A percentile compares a stretch with the other conserved stretches of the same genome.
Conservation (phyloP, 2,888 invertebrate genomes). For the Apotomis betuletana region DNA sequence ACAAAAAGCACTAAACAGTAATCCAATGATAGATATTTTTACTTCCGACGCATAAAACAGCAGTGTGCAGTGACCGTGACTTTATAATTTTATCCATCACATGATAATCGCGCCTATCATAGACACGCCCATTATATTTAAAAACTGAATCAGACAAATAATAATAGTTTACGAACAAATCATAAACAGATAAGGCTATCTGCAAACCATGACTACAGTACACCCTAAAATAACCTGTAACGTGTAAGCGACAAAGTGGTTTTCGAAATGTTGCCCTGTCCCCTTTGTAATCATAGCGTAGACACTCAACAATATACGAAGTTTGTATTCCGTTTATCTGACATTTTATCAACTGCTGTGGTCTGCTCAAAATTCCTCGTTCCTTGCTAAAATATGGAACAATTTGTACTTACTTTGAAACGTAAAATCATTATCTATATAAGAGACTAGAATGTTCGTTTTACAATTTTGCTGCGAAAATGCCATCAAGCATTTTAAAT, state of each 20-base stretch:
- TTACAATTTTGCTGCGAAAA: neutral
- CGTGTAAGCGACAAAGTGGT: neutral
- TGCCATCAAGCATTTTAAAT: neutral
- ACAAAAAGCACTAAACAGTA: too few relatives aligned
- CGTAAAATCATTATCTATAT: neutral
- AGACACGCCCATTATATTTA: neutral
- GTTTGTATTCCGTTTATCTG: constrained; percentile 32
- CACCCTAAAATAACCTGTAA: constrained; percentile 14
- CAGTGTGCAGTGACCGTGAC: too few relatives aligned
- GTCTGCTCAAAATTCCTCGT: neutral
- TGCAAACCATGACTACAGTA: constrained; percentile 17
- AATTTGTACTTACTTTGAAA: constrained; percentile 7
- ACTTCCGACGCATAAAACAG: too few relatives aligned
- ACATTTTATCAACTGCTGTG: constrained; percentile 19
- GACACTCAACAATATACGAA: constrained; percentile 22
- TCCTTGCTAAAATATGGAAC: neutral
- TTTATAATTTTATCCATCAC: too few relatives aligned
- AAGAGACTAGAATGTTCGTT: neutral
- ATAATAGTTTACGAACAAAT: constrained; percentile 7
- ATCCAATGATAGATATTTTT: too few relatives aligned
- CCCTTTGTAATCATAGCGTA: constrained; percentile 3
- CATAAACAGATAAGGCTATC: constrained; percentile 33
- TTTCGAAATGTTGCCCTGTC: neutral
- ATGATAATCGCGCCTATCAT: too few relatives aligned
- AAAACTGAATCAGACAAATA: neutral